A percentile compares a stretch with the other conserved stretches of the same genome.
Evolutionary conservation across 2,113 vertebrate genomes (phyloP).

Genomic region (Rana temporaria): DNA sequence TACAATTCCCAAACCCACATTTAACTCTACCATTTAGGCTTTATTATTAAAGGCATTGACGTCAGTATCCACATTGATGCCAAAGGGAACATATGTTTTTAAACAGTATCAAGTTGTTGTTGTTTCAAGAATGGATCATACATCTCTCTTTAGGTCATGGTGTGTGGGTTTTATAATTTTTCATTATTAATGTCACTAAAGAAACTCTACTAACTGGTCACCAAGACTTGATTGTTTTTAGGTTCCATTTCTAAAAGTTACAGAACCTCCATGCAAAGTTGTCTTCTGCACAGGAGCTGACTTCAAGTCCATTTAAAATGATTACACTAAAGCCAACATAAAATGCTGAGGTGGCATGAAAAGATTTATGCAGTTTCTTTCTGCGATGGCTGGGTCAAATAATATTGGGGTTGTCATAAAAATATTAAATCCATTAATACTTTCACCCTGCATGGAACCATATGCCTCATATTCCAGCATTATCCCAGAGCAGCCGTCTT

Average conservation of each 20-base stretch:
- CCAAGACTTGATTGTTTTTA: background rate
- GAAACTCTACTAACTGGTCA: background rate
- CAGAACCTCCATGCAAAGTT: background rate
- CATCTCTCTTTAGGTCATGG: too few relatives aligned
- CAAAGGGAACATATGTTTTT: too few relatives aligned
- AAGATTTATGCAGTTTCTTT: slow-evolving; percentile 55
- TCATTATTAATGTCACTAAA: background rate
- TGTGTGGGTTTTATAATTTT: too few relatives aligned
- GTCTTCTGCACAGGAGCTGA: slow-evolving; percentile 27
- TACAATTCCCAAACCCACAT: too few relatives aligned
- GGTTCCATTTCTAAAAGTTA: background rate
- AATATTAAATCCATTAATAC: slow-evolving; percentile 40
- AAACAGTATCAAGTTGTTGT: too few relatives aligned
- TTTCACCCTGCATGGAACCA: slow-evolving; percentile 19
- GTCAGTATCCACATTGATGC: too few relatives aligned
- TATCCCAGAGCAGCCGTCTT: slow-evolving; percentile 17
- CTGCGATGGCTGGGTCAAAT: slow-evolving; percentile 51
- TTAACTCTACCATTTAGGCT: too few relatives aligned
- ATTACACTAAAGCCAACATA: slow-evolving; percentile 21
- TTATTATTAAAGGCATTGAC: too few relatives aligned
- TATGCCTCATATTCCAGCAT: slow-evolving; percentile 10
- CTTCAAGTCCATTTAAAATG: slow-evolving; percentile 7
- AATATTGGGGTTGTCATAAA: slow-evolving; percentile 1
- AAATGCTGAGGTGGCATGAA: slow-evolving; percentile 57
- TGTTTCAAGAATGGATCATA: too few relatives aligned